Conservation (phyloP, 2,113 vertebrate species). For the Phalacrocorax carbo region DNA sequence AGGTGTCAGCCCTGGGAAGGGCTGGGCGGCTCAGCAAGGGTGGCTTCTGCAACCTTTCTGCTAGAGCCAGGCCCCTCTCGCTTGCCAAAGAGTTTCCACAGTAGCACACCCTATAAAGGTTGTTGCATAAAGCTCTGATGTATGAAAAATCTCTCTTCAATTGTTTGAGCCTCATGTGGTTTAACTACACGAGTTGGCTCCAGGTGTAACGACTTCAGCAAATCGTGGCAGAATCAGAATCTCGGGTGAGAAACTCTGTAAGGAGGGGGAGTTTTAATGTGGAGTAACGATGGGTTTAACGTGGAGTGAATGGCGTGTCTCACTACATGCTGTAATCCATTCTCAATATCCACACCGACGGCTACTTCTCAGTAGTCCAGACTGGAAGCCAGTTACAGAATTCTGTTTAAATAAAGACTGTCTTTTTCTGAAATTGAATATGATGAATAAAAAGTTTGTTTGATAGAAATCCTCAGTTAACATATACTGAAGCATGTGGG, state of each 20-base stretch:
- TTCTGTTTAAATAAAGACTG: background rate
- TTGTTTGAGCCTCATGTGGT: background rate
- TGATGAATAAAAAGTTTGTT: background rate
- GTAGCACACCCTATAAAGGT: accelerated
- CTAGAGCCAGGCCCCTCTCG: background rate
- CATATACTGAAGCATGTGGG: background rate
- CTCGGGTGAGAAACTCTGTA: accelerated
- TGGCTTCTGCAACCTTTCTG: background rate
- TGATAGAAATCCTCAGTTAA: background rate
- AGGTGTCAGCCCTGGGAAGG: background rate
- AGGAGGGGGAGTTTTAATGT: background rate
- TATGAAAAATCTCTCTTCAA: too few species aligned
- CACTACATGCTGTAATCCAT: background rate
- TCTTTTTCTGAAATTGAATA: background rate
- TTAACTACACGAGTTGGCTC: too few species aligned
- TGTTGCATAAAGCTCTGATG: background rate
- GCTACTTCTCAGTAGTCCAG: background rate
- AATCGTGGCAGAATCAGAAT: background rate
- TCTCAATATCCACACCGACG: background rate
- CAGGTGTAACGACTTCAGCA: too few species aligned
- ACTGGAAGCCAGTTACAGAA: background rate
- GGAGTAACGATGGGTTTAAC: background rate
- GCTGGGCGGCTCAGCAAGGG: background rate
- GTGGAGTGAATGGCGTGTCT: accelerated
- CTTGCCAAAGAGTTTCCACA: background rate